Percentiles rank a stretch among this genome's conserved stretches.
These are phyloP conservation scores for Romanomermis culicivorax DNA, from an alignment of 2,888 invertebrate species.

Conservation along the genomic window DNA sequence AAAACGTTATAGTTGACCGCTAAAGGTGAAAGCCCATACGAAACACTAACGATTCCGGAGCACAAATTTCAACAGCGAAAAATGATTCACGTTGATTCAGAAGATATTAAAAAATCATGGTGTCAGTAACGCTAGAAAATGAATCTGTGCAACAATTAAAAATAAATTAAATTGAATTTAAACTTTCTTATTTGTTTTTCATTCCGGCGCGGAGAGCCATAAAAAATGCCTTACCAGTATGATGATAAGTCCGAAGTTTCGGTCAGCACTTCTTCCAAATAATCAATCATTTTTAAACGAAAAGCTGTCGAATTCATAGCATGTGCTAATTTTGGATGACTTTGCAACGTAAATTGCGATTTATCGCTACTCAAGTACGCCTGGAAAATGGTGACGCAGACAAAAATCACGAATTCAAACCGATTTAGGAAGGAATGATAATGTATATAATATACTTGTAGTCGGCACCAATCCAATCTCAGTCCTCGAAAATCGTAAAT, in stretches of 20 bases:
- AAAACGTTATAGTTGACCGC: conserved; percentile 1
- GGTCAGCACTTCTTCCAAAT: conserved; percentile 78
- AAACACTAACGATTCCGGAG: too few species aligned
- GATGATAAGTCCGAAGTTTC: conserved; percentile 92
- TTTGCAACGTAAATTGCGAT: conserved; percentile 49
- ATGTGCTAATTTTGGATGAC: conserved; percentile 63
- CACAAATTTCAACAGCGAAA: background rate
- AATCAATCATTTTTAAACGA: conserved; percentile 93
- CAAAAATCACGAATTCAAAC: background rate
- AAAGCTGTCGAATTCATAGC: conserved; percentile 85
- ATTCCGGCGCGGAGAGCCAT: too few species aligned
- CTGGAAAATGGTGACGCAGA: conserved; percentile 20
- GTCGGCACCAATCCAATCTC: conserved; percentile 83
- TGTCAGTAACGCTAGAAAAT: too few species aligned
- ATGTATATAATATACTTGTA: conserved; percentile 40
- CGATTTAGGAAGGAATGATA: background rate
- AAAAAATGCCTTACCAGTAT: too few species aligned
- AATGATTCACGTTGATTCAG: background rate
- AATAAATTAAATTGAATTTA: too few species aligned
- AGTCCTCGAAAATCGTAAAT: conserved; percentile 83
- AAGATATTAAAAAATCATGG: too few species aligned
- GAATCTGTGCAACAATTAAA: too few species aligned
- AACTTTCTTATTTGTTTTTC: too few species aligned
- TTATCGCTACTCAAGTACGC: conserved; percentile 70
- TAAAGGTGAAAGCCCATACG: too few species aligned